Conservation (phyloP, 2,888 invertebrate genomes). For the Clivina fossor region DNA sequence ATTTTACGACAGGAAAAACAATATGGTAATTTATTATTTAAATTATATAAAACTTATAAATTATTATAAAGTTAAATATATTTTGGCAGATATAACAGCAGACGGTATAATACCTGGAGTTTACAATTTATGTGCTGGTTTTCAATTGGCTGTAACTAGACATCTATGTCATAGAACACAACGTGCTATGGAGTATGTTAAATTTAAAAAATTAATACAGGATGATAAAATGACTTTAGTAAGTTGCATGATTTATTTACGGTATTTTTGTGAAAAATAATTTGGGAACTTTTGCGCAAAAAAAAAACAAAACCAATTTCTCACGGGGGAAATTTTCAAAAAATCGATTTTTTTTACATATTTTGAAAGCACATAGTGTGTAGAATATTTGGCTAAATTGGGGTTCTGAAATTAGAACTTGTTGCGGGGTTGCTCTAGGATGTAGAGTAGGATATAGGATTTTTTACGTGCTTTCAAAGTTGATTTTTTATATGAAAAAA, state of each 20-base stretch:
- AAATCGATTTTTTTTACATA: too few species aligned
- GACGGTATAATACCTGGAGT: slow-evolving; percentile 74
- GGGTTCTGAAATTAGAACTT: too few species aligned
- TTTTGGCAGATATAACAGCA: slow-evolving; percentile 57
- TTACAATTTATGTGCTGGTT: slow-evolving; percentile 82
- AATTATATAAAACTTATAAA: too few species aligned
- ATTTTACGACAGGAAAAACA: slow-evolving; percentile 62
- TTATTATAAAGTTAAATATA: neutral
- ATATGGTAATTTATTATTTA: slow-evolving; percentile 56
- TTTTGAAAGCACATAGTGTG: too few species aligned
- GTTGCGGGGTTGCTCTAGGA: too few species aligned
- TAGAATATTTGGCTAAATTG: too few species aligned
- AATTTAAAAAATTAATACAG: slow-evolving; percentile 64
- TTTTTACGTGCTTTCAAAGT: too few species aligned
- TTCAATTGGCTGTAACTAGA: slow-evolving; percentile 71
- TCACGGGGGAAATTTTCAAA: too few species aligned
- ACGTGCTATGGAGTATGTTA: slow-evolving; percentile 77
- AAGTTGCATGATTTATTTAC: slow-evolving; percentile 36
- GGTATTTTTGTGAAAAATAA: neutral
- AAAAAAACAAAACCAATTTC: too few species aligned
- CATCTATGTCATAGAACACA: slow-evolving; percentile 83
- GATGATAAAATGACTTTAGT: slow-evolving; percentile 61
- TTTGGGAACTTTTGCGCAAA: too few species aligned
- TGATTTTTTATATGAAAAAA: too few species aligned
- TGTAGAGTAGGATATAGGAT: too few species aligned